Conservation (phyloP, 1,140 invertebrate species). For the Trissolcus basalis region DNA sequence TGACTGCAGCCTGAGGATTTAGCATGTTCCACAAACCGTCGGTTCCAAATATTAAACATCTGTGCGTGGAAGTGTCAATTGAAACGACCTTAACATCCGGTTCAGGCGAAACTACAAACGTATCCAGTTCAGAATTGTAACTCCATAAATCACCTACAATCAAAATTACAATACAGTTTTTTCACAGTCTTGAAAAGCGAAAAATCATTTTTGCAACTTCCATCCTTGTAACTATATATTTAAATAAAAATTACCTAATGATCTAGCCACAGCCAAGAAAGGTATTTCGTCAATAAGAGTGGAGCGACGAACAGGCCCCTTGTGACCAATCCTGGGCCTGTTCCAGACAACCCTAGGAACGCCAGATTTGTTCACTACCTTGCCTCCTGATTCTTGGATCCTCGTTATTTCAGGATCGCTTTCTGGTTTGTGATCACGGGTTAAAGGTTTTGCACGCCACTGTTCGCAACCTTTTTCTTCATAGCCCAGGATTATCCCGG, state of each 20-base stretch:
- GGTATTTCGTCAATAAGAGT: slow-evolving; percentile 96
- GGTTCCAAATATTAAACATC: slow-evolving; percentile 95
- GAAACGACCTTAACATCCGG: slow-evolving; percentile 93
- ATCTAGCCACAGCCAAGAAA: slow-evolving; percentile 95
- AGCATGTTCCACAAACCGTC: slow-evolving; percentile 99
- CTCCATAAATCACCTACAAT: slow-evolving; percentile 94
- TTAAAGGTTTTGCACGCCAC: slow-evolving; percentile 88
- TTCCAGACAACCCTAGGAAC: slow-evolving; percentile 98
- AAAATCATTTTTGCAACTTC: no score
- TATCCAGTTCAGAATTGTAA: slow-evolving; percentile 91
- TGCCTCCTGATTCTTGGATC: slow-evolving; percentile 91
- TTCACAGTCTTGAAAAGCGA: slow-evolving; percentile 12
- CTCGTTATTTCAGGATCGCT: slow-evolving; percentile 88
- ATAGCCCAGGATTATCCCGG: slow-evolving; percentile 92
- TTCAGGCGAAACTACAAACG: slow-evolving; percentile 97
- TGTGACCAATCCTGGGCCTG: slow-evolving; percentile 86
- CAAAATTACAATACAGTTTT: neutral
- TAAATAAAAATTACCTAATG: slow-evolving; percentile 82
- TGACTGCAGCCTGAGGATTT: slow-evolving; percentile 87
- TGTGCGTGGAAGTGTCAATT: slow-evolving; percentile 86
- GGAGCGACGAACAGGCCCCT: slow-evolving; percentile 88
- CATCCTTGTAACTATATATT: no score
- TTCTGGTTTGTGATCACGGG: slow-evolving; percentile 97
- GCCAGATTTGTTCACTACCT: slow-evolving; percentile 92
- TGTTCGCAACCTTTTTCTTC: slow-evolving; percentile 81